A percentile compares a stretch with the other conserved stretches of the same genome.
Conservation (phyloP, 2,113 vertebrate genomes). For the Lucifuga dentata region DNA sequence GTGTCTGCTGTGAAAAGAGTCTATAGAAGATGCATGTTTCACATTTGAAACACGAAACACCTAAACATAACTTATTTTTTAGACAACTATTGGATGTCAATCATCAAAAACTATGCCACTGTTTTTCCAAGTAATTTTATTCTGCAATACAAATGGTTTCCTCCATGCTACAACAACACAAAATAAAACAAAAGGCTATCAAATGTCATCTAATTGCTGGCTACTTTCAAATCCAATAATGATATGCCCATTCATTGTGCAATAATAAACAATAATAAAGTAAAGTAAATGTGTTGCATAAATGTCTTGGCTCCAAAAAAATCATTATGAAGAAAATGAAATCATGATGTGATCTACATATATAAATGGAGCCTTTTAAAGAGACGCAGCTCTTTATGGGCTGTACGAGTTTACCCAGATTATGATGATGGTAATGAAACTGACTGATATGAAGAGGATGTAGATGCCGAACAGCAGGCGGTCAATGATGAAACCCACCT, state of each 20-base stretch:
- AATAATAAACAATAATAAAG: background rate
- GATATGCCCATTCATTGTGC: too few relatives aligned
- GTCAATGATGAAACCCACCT: constrained; percentile 81
- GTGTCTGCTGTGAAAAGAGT: too few relatives aligned
- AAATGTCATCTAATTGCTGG: constrained; percentile 4
- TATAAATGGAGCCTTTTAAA: too few relatives aligned
- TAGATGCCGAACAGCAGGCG: constrained; percentile 80
- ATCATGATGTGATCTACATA: background rate
- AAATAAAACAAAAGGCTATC: constrained; percentile 25
- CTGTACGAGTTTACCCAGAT: constrained; percentile 68
- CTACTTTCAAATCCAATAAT: constrained; percentile 9
- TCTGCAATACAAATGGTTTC: constrained; percentile 39
- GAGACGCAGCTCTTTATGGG: constrained; percentile 11
- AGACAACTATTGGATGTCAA: constrained; percentile 16
- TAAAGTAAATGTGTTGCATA: background rate
- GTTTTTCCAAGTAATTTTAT: constrained; percentile 62
- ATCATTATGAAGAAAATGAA: background rate
- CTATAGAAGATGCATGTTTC: too few relatives aligned
- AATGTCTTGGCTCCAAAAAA: background rate
- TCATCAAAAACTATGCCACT: constrained; percentile 36
- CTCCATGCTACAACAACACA: constrained; percentile 41
- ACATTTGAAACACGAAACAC: too few relatives aligned
- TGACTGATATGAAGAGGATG: constrained; percentile 77
- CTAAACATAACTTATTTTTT: too few relatives aligned
- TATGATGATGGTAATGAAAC: constrained; percentile 77